These are phyloP conservation scores for Oceanodroma leucorhoa DNA, from an alignment of 2,797 vertebrate genomes.

Conservation along the genomic window DNA sequence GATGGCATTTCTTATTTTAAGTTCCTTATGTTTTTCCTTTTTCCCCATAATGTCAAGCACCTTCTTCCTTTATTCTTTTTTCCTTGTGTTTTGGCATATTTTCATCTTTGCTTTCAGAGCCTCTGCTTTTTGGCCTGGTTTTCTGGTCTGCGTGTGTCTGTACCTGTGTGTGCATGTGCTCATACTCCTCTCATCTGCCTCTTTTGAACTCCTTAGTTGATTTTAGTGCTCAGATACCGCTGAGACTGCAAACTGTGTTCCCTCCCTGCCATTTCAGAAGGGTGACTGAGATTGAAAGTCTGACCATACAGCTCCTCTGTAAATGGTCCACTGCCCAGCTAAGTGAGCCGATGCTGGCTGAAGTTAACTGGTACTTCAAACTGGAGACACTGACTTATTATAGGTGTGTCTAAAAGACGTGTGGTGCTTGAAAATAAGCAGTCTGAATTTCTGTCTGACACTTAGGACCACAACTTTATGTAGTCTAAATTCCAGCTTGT, in stretches of 20 bases:
- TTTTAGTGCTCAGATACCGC: background rate
- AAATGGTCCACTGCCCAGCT: background rate
- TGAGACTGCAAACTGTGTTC: background rate
- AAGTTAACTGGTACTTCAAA: background rate
- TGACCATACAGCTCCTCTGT: background rate
- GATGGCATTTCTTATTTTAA: background rate
- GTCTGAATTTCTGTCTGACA: background rate
- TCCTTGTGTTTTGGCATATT: background rate
- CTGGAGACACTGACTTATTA: background rate
- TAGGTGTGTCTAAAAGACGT: background rate
- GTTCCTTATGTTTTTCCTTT: background rate
- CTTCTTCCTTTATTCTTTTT: background rate
- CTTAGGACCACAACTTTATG: background rate
- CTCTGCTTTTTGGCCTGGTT: background rate
- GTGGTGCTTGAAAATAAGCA: background rate
- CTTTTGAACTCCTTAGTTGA: background rate
- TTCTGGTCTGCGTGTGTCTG: fast-evolving
- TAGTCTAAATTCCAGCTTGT: background rate
- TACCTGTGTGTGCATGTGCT: background rate
- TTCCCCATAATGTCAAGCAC: fast-evolving
- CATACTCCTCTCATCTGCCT: background rate
- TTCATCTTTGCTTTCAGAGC: background rate
- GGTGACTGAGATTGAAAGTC: background rate
- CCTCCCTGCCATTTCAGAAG: background rate
- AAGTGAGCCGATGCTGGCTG: background rate